Evolutionary conservation across 2,888 invertebrate species (phyloP).

Genomic region (Drosophila tanythrix): DNA sequence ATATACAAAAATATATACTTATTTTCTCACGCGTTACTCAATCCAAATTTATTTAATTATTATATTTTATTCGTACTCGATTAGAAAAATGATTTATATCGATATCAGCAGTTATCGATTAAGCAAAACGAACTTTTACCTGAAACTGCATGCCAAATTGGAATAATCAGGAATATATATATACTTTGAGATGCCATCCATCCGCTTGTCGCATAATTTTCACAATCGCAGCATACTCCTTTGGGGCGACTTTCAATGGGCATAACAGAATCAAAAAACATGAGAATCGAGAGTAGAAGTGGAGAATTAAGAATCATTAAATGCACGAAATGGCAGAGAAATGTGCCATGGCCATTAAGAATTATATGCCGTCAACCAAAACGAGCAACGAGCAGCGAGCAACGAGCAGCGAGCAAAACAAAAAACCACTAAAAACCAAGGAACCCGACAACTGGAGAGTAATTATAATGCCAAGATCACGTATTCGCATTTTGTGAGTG

Average conservation of each 20-base stretch:
- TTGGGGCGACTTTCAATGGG: background rate
- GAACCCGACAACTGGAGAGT: conserved; percentile 49
- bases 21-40: background rate
- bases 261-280: conserved; percentile 18
- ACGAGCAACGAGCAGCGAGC: background rate
- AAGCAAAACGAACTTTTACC: background rate
- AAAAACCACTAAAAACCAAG: conserved; percentile 9
- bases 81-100: background rate
- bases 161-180: background rate
- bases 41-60: no score
- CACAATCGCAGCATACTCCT: background rate
- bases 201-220: background rate
- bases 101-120: background rate
- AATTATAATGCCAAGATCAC: conserved; percentile 78
- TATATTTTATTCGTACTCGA: no score
- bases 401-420: background rate
- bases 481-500: conserved; percentile 76
- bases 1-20: background rate
- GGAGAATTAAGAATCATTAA: conserved; percentile 69
- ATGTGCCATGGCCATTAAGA: conserved; percentile 80
- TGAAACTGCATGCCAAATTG: background rate
- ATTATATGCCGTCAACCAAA: conserved; percentile 51
- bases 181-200: background rate
- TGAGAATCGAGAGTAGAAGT: conserved; percentile 31
- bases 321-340: conserved; percentile 79